Evolutionary conservation across 2,797 vertebrate genomes (phyloP), one percentile per base, ranked within the genome.

Genomic region (Gadopsis bispinosus): DNA sequence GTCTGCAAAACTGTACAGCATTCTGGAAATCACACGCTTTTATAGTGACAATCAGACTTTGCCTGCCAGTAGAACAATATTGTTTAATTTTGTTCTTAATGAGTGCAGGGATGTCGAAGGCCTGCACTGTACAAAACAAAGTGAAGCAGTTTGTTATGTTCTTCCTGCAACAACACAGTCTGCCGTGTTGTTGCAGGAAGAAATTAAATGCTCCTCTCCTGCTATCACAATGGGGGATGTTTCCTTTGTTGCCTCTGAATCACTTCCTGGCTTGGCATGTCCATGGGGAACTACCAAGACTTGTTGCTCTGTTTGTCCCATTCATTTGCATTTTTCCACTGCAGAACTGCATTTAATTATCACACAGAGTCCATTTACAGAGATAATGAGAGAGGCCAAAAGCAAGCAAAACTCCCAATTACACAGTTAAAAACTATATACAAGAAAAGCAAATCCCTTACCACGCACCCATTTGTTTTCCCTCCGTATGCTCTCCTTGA

Each of bases 341-440:
- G 87, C 87, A 86, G 66, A 84, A 65, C 48, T 59, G 73, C 86
- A 72, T 89, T 90, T 88, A 86, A 91, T 91, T 90, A 91, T 80
- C 77, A 85, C 81, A 84, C 62, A 67, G 55, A 89, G 81, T 75
- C 74, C 83, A 83, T 90, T 90, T 90, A 81, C 73, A 80, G 71
- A 76, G 62, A 87, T 87, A 91, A 88, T 88, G 77, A 87, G 79
- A 78, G 66, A 69, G 66, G 69, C 47, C 33, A 41, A 81, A 85
- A 66, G 29, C 72, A 81, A 84, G 70, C 45, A 73, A 85, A 85
- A 67, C 61, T 80, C 29, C 55, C 61, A 45, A 76, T 86, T 87
- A 81, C 58, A 3, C 63, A 75, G 60, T 83, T 81, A 83, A 85
- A 82, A 56, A 73, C 69, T 61, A 66, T 62, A 73, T 45, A 77